Conservation (phyloP, 2,797 vertebrate genomes). For the Uromys caudimaculatus region DNA sequence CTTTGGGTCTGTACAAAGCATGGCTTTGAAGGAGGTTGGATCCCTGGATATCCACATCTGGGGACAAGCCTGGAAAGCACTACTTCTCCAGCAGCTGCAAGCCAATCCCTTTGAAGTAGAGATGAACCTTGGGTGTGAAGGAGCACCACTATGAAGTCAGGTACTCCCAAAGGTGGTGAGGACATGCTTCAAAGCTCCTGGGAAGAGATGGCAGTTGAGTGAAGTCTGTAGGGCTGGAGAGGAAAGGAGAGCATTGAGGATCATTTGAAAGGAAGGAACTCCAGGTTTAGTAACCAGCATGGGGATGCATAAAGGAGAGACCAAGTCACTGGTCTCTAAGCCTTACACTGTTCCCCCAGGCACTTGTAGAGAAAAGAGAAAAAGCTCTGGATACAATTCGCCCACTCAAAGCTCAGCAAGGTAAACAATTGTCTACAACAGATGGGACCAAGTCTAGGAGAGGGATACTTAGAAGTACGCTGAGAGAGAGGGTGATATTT, state of each 20-base stretch:
- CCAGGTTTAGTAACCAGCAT: background rate
- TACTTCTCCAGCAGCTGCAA: background rate
- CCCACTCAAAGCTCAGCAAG: background rate
- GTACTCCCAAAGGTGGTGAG: background rate
- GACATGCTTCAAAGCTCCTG: background rate
- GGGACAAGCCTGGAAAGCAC: too few species aligned
- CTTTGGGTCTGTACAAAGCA: background rate
- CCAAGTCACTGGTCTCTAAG: background rate
- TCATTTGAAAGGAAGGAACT: background rate
- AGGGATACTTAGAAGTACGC: background rate
- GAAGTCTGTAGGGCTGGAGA: background rate
- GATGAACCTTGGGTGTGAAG: background rate
- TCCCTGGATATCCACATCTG: background rate
- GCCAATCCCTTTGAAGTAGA: background rate
- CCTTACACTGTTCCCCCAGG: background rate
- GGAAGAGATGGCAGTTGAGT: background rate
- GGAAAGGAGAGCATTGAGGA: background rate
- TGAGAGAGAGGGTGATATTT: background rate
- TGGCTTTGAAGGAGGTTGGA: background rate
- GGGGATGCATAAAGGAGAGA: background rate
- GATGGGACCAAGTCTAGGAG: background rate
- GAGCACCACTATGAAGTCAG: background rate
- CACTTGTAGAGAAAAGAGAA: background rate
- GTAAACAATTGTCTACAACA: background rate
- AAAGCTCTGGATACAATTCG: background rate